Percentiles rank a stretch among this genome's conserved stretches.
Conservation (phyloP, 2,888 invertebrate species). For the Morinoia aosen region DNA sequence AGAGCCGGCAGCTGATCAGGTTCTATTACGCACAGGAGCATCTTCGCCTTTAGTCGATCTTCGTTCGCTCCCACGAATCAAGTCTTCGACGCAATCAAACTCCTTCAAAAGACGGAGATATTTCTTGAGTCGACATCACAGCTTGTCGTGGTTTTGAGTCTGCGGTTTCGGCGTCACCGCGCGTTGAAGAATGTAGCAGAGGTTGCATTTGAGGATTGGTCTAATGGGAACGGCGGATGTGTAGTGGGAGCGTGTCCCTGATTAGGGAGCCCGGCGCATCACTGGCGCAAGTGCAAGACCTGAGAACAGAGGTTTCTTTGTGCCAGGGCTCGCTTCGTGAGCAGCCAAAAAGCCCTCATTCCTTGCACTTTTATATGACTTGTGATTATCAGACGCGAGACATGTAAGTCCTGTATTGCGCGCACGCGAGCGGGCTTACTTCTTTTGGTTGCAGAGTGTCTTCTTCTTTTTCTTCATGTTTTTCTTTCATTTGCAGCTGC, state of each 20-base stretch:
- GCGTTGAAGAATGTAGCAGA: not conserved
- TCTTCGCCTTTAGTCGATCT: not conserved
- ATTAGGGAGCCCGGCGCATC: conserved; percentile 28
- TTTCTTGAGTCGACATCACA: not conserved
- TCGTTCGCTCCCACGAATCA: not conserved
- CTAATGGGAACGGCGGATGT: conserved; percentile 37
- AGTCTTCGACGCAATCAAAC: not conserved
- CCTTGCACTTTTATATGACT: conserved; percentile 40
- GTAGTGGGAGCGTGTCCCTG: conserved; percentile 24
- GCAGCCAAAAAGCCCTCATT: conserved; percentile 46
- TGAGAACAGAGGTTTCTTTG: conserved; percentile 40
- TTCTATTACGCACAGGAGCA: conserved; percentile 11
- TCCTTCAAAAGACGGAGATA: not conserved
- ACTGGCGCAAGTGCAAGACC: conserved; percentile 35
- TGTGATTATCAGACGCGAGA: conserved; percentile 37
- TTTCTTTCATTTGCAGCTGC: not conserved
- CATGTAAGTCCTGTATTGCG: conserved; percentile 26
- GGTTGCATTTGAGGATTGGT: conserved; percentile 8
- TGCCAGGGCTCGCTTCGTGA: conserved; percentile 34
- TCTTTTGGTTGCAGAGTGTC: conserved; percentile 5
- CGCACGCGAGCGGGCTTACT: not conserved
- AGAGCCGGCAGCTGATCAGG: not conserved
- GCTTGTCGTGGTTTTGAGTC: not conserved
- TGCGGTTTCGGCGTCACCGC: not conserved
- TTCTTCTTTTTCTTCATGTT: not conserved